Evolutionary conservation across 2,888 invertebrate species (phyloP), one percentile per base, ranked within the genome.

Genomic region (Mythimna ferrago): DNA sequence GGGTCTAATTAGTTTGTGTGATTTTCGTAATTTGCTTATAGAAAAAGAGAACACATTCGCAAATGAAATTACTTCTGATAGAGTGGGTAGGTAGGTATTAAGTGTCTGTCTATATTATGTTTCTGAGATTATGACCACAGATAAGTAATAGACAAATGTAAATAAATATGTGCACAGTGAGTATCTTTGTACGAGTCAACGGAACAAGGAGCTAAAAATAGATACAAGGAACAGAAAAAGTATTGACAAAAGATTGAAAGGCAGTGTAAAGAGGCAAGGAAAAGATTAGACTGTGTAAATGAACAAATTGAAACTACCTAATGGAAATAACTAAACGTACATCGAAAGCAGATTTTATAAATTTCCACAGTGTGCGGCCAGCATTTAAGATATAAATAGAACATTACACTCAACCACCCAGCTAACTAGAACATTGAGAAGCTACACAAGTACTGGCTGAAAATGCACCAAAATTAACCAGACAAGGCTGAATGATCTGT

Each of bases 341-440:
- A 86, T 84, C 72, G 51, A 86, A 87, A 87, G 86, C 87, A 79
- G 82, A 83, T 81, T 81, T 84, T 80, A 84, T 73, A 76, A 83
- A 82, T 80, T 87, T 88, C 85, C 85, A 88, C 83, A 87, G 80
- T 75, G 79, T 84, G 86, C 87, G 87, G 92, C 90, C 90, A 92
- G 92, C 91, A 89, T 92, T 87, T 78, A 81, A 83, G 92, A 91
- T 95, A 95, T 94, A 95, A 93, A 92, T 95, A 95, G 95, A 92
- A 90, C 89, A 89, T 82, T 76, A 90, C 91, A 91, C 91, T 92
- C 92, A 89, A 86, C 87, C 89, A 91, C 89, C 89, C 90, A 91
- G 89, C 92, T 91, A 92, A 88, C 87, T 87, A 90, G 89, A 86
- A 89, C 90, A 90, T 86, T 84, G 85, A 87, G 85, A 88, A 88